Percentiles rank a stretch among this genome's conserved stretches.
phyloP scores from a whole-genome alignment of 2,113 vertebrate genomes.

The Triplophysa tibetana region DNA sequence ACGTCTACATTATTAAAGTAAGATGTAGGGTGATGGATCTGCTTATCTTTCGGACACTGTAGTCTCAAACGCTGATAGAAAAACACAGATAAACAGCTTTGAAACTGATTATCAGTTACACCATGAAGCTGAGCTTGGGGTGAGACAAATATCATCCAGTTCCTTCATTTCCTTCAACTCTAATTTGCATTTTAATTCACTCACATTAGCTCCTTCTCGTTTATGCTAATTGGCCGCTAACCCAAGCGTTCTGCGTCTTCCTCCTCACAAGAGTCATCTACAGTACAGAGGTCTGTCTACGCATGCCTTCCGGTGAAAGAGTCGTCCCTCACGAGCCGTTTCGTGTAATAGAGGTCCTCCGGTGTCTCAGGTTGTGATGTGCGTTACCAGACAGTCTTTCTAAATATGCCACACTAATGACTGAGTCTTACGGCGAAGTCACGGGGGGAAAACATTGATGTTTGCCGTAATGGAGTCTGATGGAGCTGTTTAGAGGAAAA shows the following conservation, averaged over 20 bases:
- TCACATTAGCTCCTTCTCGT: slow-evolving; percentile 30
- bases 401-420: slow-evolving; percentile 26
- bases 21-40: too few species aligned
- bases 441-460: not conserved
- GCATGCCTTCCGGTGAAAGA: slow-evolving; percentile 4
- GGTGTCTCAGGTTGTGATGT: not conserved
- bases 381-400: not conserved
- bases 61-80: not conserved
- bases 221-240: slow-evolving; percentile 36
- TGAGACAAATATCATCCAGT: slow-evolving; percentile 5
- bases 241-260: slow-evolving; percentile 41
- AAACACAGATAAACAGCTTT: not conserved
- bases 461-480: not conserved
- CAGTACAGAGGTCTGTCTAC: slow-evolving; percentile 6
- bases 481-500: slow-evolving; percentile 11
- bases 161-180: slow-evolving; percentile 12
- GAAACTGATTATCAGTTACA: not conserved
- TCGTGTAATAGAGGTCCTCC: slow-evolving; percentile 12
- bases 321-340: not conserved
- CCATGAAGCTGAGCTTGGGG: not conserved
- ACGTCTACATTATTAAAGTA: too few species aligned
- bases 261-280: slow-evolving; percentile 15
- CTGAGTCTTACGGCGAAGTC: not conserved
- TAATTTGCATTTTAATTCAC: slow-evolving; percentile 55
- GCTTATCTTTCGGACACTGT: too few species aligned